Evolutionary conservation across 2,113 vertebrate genomes (phyloP), one percentile per base, ranked within the genome.

Genomic region (Nerophis ophidion): DNA sequence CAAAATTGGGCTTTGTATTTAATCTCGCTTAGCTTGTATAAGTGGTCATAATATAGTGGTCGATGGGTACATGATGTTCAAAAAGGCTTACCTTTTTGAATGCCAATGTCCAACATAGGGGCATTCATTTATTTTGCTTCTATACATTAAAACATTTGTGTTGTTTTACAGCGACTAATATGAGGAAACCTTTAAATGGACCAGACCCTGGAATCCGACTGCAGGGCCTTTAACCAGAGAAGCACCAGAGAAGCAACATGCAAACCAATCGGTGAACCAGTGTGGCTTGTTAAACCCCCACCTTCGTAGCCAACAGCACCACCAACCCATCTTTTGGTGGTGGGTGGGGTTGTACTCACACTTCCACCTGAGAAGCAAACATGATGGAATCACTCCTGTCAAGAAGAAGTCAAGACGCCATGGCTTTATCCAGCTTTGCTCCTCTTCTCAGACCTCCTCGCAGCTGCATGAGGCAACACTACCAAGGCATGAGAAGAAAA

Each of bases 401-500:
- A 51, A 65, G 64, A 49, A 77, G 70, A 65, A 70, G 69, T 70
- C 70, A 34, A 57, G 66, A 73, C 16, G 61, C 50, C 51, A 71
- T 79, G 74, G 57, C 52, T 59, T 59, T 70, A 36, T 60, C 68
- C 51, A 48, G 66, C 63, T 79, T 61, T 13, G 50, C 64, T 42
- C 76, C 75, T 61, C 71, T 63, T 15, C 70, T 79, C 74, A 76
- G 71, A 51, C 63, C 60, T 55, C 65, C 55, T 61, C 66, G 48
- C 47, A 57, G 57, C 11, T 70, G 68, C 61, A 55, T 80, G 66
- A 76, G 81, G 74, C 84, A 84, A 40, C 85, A 72, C 54, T 77
- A 78, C 65, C 82, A 81, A 60, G 85, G 84, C 19, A 71, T 93
- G 61, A 92, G 84, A 78, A 95, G 93, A 90, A 99, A 96, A 91